These are phyloP conservation scores for Semnornis frantzii DNA, from an alignment of 2,113 vertebrate genomes.

Conservation along the genomic window DNA sequence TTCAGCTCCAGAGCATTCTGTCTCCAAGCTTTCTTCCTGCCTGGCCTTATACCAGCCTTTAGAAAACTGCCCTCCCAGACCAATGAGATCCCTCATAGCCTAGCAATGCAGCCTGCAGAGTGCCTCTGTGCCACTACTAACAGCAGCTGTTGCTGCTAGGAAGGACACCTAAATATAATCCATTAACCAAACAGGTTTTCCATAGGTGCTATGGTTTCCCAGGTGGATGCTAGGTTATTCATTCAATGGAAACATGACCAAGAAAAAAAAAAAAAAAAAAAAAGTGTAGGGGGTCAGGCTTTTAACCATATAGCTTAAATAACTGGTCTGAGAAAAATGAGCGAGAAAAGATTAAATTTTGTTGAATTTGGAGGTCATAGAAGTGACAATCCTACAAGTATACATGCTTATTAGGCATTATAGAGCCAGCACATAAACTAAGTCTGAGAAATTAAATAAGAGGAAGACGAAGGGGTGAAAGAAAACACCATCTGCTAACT, in stretches of 20 bases:
- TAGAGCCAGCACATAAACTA: conserved; percentile 64
- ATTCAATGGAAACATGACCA: background rate
- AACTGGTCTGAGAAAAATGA: background rate
- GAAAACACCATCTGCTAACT: conserved; percentile 82
- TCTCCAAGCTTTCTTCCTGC: background rate
- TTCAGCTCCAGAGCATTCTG: background rate
- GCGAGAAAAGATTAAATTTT: conserved; percentile 5
- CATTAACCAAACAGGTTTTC: background rate
- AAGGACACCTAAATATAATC: background rate
- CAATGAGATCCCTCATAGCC: background rate
- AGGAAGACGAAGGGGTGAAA: conserved; percentile 66
- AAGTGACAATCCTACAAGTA: conserved; percentile 15
- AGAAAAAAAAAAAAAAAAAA: background rate
- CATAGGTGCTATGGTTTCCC: background rate
- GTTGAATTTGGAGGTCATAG: background rate
- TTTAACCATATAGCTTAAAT: background rate
- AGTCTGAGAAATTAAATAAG: conserved; percentile 77
- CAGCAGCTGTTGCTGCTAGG: background rate
- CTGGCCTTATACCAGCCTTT: background rate
- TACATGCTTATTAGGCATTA: conserved; percentile 48
- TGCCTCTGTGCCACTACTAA: background rate
- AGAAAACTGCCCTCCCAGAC: background rate
- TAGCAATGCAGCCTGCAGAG: background rate
- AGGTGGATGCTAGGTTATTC: background rate
- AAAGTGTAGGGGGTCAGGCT: background rate